These are phyloP conservation scores for Xerus inauris DNA, from an alignment of 2,113 vertebrate species.

Conservation along the genomic window DNA sequence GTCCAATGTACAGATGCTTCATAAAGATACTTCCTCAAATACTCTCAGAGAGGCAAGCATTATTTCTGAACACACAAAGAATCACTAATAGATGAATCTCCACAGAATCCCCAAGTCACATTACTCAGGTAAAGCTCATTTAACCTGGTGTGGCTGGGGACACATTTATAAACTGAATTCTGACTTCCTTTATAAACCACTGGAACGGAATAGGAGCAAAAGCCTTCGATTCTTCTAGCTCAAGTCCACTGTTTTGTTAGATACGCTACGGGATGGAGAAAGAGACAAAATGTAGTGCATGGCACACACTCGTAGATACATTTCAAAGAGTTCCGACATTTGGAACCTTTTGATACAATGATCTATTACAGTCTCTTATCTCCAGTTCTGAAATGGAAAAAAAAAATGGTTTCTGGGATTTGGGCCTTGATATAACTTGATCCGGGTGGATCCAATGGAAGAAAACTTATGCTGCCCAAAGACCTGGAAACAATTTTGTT, in stretches of 20 bases:
- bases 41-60: neutral
- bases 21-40: neutral
- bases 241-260: neutral
- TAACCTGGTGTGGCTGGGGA: neutral
- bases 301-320: neutral
- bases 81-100: neutral
- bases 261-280: neutral
- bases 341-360: constrained; percentile 61
- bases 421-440: constrained; percentile 39
- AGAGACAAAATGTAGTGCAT: neutral
- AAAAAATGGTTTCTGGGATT: constrained; percentile 46
- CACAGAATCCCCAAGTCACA: neutral
- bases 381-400: constrained; percentile 35
- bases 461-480: constrained; percentile 22
- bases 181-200: neutral
- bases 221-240: neutral
- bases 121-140: neutral
- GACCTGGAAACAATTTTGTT: constrained; percentile 67
- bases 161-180: neutral
- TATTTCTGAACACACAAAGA: constrained; percentile 28
- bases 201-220: neutral
- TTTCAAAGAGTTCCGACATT: constrained; percentile 56
- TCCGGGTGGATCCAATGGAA: constrained; percentile 39
- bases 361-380: constrained; percentile 49
- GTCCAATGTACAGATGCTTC: neutral